Evolutionary conservation across 2,888 invertebrate species (phyloP), one percentile per base, ranked within the genome.

Genomic region (Limnephilus lunatus): DNA sequence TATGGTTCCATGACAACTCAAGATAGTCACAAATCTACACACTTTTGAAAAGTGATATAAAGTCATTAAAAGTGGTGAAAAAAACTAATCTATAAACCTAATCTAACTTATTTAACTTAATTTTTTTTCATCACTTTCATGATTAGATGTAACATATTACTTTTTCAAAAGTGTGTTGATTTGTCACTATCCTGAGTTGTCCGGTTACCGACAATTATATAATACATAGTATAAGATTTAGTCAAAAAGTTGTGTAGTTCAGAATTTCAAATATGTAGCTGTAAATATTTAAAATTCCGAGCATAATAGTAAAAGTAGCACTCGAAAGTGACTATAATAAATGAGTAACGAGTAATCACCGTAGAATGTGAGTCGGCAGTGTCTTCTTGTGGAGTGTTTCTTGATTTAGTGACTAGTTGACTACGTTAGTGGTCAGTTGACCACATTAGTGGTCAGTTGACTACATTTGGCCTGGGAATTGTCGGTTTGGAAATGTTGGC

Each of bases 221-320:
- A 68, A 86, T 39, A 85, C 86, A 48, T 44, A 14, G 35, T 90
- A 90, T 90, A 82, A 90, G n/a, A 48, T 92, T 83, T 92, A 90
- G 86, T 90, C 88, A 83, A 53, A 53, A 87, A 90, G 68, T 68
- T 68, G 7, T 68, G 68, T 68, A n/a, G 39, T 68, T 92, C 81
- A 81, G 32, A 87, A 48, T 25, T 82, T 90, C 82, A 92, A 90
- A 44, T 92, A 92, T 89, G 88, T 91, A 92, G 92, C 91, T 89
- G 91, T 91, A 91, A 90, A 91, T 86, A 85, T 90, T 89, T 85
- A 83, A 95, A 95, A 95, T 95, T 95, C 95, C 53, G 19, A 53
- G 4, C 14, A 48, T 48, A 48, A 48, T 48, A 48, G 15, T 48
- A 39, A 48, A 68, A 68, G 68, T 68, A 68, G 68, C 68, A 68